Conservation (phyloP, 2,113 vertebrate genomes). For the Zootoca vivipara region DNA sequence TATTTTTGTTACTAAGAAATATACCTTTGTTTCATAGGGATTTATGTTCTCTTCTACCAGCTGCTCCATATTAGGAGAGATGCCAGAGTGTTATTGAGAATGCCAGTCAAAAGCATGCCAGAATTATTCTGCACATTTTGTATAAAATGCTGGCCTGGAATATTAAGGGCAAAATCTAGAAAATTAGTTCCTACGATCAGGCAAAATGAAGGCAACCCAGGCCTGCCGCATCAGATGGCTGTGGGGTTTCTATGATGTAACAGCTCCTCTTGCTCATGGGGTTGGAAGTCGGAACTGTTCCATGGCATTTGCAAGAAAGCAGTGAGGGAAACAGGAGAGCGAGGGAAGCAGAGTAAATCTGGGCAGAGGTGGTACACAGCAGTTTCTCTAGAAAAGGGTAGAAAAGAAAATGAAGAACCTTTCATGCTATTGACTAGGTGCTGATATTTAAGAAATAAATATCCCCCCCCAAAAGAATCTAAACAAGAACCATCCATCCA, state of each 20-base stretch:
- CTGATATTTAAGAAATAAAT: neutral
- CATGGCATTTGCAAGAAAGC: slow-evolving; percentile 5
- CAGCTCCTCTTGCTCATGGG: neutral
- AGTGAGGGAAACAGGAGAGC: neutral
- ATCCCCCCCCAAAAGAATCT: neutral
- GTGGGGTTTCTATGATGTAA: neutral
- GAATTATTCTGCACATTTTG: neutral
- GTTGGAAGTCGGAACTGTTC: neutral
- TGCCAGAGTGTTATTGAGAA: accelerated
- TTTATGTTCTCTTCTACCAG: neutral
- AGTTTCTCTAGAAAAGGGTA: neutral
- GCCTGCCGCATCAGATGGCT: neutral
- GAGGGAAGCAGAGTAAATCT: neutral
- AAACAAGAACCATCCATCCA: neutral
- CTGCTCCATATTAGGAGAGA: neutral
- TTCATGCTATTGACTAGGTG: neutral
- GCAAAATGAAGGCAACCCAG: neutral
- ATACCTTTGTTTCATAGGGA: neutral
- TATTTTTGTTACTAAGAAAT: neutral
- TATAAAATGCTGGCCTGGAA: neutral
- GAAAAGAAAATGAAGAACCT: neutral
- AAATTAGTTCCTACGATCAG: neutral
- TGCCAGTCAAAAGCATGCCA: neutral
- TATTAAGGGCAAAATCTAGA: neutral
- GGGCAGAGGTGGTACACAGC: neutral